Evolutionary conservation across 2,113 vertebrate species (phyloP), one percentile per base, ranked within the genome.

Genomic region (Entomyzon cyanotis): DNA sequence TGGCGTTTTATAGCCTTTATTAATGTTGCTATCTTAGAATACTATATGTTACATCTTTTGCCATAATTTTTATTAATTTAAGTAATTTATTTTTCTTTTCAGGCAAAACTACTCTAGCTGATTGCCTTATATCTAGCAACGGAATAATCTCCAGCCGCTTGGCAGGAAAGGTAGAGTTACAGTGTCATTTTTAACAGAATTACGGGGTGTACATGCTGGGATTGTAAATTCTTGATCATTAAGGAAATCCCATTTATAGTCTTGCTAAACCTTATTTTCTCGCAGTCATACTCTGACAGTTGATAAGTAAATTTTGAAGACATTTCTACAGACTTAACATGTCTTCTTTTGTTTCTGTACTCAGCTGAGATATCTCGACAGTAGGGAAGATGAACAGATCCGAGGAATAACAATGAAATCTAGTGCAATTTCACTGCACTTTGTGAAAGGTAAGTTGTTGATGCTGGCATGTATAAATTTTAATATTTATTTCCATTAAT

Each of bases 371-470:
- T 99, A 99, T 63, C 96, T 99, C 79, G 99, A 99, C 97, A 99
- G 99, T 93, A 98, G 99, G 94, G 99, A 99, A 90, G 99, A 99
- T 86, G 99, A 99, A 28, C 99, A 99, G 97, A 50, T 99, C 80
- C 94, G 99, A 93, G 99, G 99, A 62, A 99, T 99, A 96, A 99
- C 99, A 10, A 99, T 99, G 99, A 99, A 99, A 84, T 99, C 99
- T 64, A 99, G 99, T n/a, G 99, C 99, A 39, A 99, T 99, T 96
- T 99, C 99, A 12, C 94, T 99, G 68, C 98, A 99, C 68, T 99
- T 98, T 64, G 86, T 91, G 7, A 70, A 96, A 47, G 98, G 99
- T 99, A 95, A 86, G 46, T 49, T 92, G 47, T 18, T 60, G 56
- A 24, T 68, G 22, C 25, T 78, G 52, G 31, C 30, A 28, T 28